Percentiles rank a stretch among this genome's conserved stretches.
Evolutionary conservation across 2,797 vertebrate genomes (phyloP).

Genomic region (Acomys russatus): DNA sequence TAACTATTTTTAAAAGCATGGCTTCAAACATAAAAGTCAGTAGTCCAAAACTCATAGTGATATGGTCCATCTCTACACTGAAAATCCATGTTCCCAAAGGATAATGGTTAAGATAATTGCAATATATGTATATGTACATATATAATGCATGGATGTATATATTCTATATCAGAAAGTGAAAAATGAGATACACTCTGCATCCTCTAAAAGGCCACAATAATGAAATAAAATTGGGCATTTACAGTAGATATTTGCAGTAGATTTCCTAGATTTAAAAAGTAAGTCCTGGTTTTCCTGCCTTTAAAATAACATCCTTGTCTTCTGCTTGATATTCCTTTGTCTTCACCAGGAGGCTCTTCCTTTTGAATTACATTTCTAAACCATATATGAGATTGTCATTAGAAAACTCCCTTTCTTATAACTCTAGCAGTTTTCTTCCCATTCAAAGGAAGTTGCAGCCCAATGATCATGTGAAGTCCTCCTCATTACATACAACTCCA

Average conservation of each 20-base stretch:
- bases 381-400: not conserved
- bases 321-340: not conserved
- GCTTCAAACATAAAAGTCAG: not conserved
- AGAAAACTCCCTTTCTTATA: not conserved
- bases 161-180: not conserved
- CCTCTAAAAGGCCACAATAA: too few species aligned
- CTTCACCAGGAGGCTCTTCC: not conserved
- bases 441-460: not conserved
- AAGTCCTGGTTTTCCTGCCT: not conserved
- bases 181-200: not conserved
- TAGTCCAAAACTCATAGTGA: not conserved
- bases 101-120: not conserved
- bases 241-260: not conserved
- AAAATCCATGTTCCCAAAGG: not conserved
- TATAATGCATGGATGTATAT: too few species aligned
- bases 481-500: not conserved
- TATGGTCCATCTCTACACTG: not conserved
- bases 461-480: not conserved
- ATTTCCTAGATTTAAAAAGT: not conserved
- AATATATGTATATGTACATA: not conserved
- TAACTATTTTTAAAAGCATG: not conserved
- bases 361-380: not conserved
- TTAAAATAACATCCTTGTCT: not conserved
- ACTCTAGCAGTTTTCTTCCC: not conserved
- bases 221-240: not conserved